phyloP scores from a whole-genome alignment of 2,113 vertebrate species.

The Martes martes region DNA sequence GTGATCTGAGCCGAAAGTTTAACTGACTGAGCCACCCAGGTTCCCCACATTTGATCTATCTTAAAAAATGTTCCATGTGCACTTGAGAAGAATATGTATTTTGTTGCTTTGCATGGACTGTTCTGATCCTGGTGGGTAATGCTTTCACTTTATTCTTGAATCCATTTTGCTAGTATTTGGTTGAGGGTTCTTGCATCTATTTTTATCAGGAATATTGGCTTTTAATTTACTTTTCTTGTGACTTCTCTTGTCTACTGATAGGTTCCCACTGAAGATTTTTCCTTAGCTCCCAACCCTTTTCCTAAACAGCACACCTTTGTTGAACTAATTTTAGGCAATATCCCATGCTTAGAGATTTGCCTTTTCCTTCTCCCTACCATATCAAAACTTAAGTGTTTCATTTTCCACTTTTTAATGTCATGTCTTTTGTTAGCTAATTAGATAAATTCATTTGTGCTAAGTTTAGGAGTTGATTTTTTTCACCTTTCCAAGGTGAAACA shows the following conservation, averaged over 20 bases:
- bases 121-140: neutral
- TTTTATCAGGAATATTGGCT: neutral
- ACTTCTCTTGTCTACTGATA: neutral
- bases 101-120: neutral
- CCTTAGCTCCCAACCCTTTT: neutral
- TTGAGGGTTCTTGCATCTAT: neutral
- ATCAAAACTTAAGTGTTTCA: neutral
- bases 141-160: neutral
- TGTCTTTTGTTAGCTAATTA: neutral
- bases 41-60: neutral
- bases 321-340: neutral
- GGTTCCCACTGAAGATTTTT: neutral
- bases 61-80: neutral
- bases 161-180: neutral
- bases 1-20: too few species aligned
- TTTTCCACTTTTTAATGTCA: neutral
- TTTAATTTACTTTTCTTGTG: neutral
- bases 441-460: neutral
- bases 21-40: too few species aligned
- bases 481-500: neutral
- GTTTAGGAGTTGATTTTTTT: neutral
- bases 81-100: neutral
- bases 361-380: neutral
- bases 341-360: neutral
- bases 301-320: neutral